phyloP scores from a whole-genome alignment of 2,797 vertebrate genomes.

The Typhlichthys eigenmanni region DNA sequence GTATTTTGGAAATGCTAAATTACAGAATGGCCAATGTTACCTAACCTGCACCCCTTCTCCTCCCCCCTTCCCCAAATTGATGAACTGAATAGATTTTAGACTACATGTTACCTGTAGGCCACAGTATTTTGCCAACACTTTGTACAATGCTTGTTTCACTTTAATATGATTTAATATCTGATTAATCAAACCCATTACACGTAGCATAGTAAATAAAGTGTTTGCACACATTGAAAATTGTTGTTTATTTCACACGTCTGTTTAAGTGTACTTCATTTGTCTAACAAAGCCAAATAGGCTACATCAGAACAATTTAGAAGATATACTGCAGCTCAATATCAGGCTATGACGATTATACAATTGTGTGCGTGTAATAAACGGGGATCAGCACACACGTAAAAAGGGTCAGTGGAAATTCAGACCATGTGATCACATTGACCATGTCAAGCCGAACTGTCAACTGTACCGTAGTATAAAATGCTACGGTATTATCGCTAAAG shows the following conservation, averaged over 20 bases:
- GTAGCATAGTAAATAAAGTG: slow-evolving; percentile 53
- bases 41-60: slow-evolving; percentile 18
- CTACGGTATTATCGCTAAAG: no score
- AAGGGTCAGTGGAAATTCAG: no score
- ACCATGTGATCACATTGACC: no score
- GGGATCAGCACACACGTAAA: no score
- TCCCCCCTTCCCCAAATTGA: no score
- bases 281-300: neutral
- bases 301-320: no score
- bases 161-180: slow-evolving; percentile 41
- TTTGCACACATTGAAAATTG: slow-evolving; percentile 37
- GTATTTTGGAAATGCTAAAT: slow-evolving; percentile 4
- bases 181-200: slow-evolving; percentile 9
- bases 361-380: no score
- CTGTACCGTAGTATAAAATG: no score
- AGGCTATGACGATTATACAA: no score
- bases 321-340: no score
- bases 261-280: no score
- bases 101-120: slow-evolving; percentile 35
- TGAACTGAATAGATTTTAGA: slow-evolving; percentile 6
- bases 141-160: slow-evolving; percentile 31
- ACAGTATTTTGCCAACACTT: slow-evolving; percentile 33
- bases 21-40: slow-evolving; percentile 11
- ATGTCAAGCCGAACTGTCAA: no score
- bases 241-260: slow-evolving; percentile 8